Evolutionary conservation across 1,140 invertebrate species (phyloP).

Genomic region (Drosophila murphyi): DNA sequence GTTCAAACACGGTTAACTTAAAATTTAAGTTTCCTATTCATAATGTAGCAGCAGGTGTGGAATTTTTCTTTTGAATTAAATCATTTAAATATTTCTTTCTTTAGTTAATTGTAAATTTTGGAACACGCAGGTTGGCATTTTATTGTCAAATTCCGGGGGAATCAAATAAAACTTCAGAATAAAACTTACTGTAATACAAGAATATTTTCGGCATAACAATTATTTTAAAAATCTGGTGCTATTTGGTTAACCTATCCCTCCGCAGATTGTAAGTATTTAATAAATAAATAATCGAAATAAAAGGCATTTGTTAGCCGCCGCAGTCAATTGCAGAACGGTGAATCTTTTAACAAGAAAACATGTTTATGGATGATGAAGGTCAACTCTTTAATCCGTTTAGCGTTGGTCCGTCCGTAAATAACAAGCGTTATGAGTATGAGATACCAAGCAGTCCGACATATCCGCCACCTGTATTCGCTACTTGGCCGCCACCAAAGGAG

Average conservation of each 20-base stretch:
- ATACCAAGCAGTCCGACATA: conserved; percentile 49
- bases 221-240: background rate
- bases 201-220: conserved; percentile 1
- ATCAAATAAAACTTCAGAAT: background rate
- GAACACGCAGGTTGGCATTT: background rate
- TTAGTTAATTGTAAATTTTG: background rate
- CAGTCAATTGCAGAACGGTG: background rate
- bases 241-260: background rate
- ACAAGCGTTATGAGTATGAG: conserved; percentile 28
- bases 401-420: conserved; percentile 41
- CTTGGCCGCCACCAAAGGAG: conserved; percentile 29
- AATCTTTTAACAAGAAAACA: conserved; percentile 19
- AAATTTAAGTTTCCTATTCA: no score
- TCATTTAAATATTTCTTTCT: no score
- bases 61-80: no score
- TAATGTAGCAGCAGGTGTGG: no score
- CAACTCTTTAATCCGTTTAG: conserved; percentile 58
- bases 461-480: conserved; percentile 51
- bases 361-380: conserved; percentile 44
- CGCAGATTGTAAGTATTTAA: background rate
- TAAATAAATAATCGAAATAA: background rate
- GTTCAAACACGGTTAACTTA: no score
- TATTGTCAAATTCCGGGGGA: background rate
- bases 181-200: background rate
- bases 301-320: background rate